Evolutionary conservation across 30 jellyfish, hydroid and myxozoan genomes (phyloP), one percentile per base, ranked within the genome.

Genomic region (Sanderia malayensis): DNA sequence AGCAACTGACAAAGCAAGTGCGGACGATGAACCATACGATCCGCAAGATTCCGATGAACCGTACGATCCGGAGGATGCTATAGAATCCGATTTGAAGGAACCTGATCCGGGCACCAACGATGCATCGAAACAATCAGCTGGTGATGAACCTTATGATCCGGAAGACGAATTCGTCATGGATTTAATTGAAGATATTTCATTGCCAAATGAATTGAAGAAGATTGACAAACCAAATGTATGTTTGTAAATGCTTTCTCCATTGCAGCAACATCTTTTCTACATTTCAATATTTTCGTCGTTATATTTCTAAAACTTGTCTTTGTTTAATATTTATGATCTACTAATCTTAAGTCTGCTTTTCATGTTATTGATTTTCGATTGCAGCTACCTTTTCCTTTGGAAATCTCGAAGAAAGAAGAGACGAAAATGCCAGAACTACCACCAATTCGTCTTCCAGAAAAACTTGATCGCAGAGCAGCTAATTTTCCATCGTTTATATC

Each of bases 161-260:
- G 96, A 82, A 20, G 98, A 90, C 31, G 98, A 90, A 31, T 84
- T 83, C 31, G 98, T 84, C 28, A 47, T 90, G 72, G 94, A 90
- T 30, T 77, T 90, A 22, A 90, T 90, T 83, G 98, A 90, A 68
- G 96, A 83, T 61, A 83, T 90, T 20, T 61, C 94, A 20, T 27
- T 82, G 64, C 93, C 97, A 13, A 31, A 82, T 2, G 15, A 83
- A 19, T 57, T 61, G 58, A 74, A 84, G 63, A 84, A 73, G 66
- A 69, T 60, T n/a, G 88, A 76, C 0, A 76, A 76, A 27, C 88
- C 88, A 30, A 76, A 76, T 20, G 88, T 76, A 25, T 52, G 88
- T 76, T 4, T 27, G 34, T 19, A 7, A 4, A 18, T 17, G 20
- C 11, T 21, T 20, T 9, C 6, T 8, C 34, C 21, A 3, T 79